Evolutionary conservation across 2,797 vertebrate genomes (phyloP).

Genomic region (Leucoraja ocellata): DNA sequence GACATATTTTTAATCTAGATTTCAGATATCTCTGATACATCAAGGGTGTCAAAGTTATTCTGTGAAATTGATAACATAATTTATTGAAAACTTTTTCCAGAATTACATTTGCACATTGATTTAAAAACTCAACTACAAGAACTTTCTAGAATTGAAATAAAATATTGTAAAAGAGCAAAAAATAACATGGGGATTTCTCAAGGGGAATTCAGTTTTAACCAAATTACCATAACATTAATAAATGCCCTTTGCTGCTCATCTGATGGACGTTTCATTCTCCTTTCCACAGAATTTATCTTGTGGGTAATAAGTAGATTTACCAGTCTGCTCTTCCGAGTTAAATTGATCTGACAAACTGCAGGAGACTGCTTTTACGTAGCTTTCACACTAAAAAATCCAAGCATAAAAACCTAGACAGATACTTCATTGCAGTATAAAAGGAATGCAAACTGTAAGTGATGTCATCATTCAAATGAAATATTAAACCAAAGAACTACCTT

Average conservation of each 20-base stretch:
- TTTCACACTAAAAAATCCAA: background rate
- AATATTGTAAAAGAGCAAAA: background rate
- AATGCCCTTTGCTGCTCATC: background rate
- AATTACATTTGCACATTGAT: background rate
- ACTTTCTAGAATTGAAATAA: background rate
- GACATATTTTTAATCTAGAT: background rate
- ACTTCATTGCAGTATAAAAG: no score
- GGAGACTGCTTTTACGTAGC: background rate
- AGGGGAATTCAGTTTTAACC: background rate
- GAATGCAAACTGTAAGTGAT: no score
- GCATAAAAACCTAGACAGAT: no score
- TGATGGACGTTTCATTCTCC: background rate
- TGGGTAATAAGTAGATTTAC: background rate
- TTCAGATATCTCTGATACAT: background rate
- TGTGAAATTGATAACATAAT: background rate
- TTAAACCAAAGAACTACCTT: no score
- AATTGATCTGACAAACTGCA: background rate
- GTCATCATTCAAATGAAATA: no score
- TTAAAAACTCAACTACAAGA: background rate
- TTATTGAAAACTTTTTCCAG: background rate
- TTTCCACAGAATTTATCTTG: background rate
- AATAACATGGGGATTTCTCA: background rate
- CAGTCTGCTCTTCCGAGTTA: background rate
- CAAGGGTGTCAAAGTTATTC: background rate
- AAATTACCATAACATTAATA: background rate